Base-by-base conservation (phyloP, 2,113 vertebrate genomes). In the Tachycineta bicolor region DNA sequence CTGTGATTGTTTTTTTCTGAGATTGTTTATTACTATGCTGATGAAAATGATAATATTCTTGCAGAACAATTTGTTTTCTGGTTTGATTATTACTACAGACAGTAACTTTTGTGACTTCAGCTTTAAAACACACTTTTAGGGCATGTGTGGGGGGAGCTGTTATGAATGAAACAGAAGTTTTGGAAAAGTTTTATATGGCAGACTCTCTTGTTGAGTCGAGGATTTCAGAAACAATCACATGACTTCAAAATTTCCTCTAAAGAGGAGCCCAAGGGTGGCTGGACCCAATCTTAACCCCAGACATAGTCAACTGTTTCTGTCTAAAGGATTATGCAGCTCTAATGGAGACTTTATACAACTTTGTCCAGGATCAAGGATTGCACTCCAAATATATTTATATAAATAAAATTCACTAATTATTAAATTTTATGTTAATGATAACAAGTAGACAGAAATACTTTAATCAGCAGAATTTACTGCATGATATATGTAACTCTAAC, bases 61-160 rank as follows among this genome's bases (percentile, higher is more conserved):
- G 31, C 58, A 53, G 14, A 71, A 73, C 12, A 25, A 59, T 50
- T 43, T 63, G 16, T 52, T 47, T 63, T 91, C 52, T 78, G 11
- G 0, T 79, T 79, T 75, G 10, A 8, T 65, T 76, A 73, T 34
- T 69, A 52, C 8, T 80, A 18, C 10, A 60, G 28, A 49, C 5
- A 62, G 14, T 55, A 93, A 77, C 2, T 33, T 44, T 33, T 58
- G 14, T 79, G 43, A 7, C 56, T 92, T 95, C 9, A 64, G 12
- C 34, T 88, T 92, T 43, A 29, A 82, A 87, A 83, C 11, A 6
- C 1, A 4, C 39, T 75, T 24, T 26, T 18, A 4, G 2, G 6
- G 12, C 6, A 4, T 21, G 4, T 4, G 2, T 33, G 1, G 5
- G 4, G 1, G 1, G 4, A 7, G 7, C 3, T 14, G 11, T 50